Base-by-base conservation (phyloP, 2,888 invertebrate species). In the Tethea ocularis region DNA sequence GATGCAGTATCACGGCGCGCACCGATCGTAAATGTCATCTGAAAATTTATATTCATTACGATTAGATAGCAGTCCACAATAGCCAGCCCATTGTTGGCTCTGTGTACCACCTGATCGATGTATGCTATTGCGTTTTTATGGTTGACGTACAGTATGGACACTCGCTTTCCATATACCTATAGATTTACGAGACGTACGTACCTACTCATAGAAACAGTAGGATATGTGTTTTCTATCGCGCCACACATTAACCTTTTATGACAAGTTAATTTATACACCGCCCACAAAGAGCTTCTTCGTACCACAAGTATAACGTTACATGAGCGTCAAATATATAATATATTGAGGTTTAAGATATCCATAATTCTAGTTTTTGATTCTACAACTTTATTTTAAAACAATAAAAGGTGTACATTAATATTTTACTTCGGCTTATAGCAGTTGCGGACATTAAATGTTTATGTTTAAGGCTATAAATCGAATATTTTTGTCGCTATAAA, bases 1-100 rank as follows among this genome's bases (percentile, higher is more conserved):
- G 87, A 88, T 84, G 84, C 86, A 80, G 86, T 90, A 89, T 88
- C 90, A 89, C 84, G 85, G 87, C 81, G 88, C 82, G 88, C 82
- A 82, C 78, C 84, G 89, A 88, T 91, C 92, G 90, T 93, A 91
- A 92, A 93, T 90, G 92, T 92, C 92, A 91, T 91, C 88, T 86
- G 88, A 89, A 91, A 91, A 93, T 93, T 92, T 93, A 93, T 93
- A 91, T 92, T 91, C 89, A 92, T 90, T 89, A 91, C 92, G 91
- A 91, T 91, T 91, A 91, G 92, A 92, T 91, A 91, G 87, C 84
- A 83, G 83, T 77, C 80, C 84, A 89, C 89, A 90, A 91, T 88
- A 78, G 84, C 82, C 81, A 74, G 80, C 67, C 88, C 78, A 89
- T 91, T 92, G 91, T 91, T 89, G 83, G 78, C 72, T 80, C 80